phyloP scores from a whole-genome alignment of 2,797 vertebrate species.

The Capromys pilorides region DNA sequence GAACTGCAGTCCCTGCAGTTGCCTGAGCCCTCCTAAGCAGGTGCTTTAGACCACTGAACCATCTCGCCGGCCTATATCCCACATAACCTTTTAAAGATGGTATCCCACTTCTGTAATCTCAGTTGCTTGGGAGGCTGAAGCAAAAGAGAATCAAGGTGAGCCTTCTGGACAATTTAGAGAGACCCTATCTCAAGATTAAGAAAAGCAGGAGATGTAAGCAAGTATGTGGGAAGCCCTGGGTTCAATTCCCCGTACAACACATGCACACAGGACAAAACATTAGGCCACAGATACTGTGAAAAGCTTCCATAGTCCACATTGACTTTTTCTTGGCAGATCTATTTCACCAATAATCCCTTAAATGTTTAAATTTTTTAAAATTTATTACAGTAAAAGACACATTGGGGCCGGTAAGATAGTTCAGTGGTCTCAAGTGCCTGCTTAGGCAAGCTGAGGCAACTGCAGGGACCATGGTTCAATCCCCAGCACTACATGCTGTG shows the following conservation, averaged over 20 bases:
- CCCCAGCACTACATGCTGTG: too few species aligned
- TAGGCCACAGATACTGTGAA: neutral
- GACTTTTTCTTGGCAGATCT: conserved; percentile 23
- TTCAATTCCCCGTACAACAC: neutral
- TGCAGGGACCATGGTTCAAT: too few species aligned
- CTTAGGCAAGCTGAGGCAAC: too few species aligned
- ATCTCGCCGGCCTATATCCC: too few species aligned
- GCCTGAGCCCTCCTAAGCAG: too few species aligned
- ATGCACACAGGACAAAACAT: neutral
- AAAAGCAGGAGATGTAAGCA: neutral
- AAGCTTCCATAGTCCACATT: neutral
- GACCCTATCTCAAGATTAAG: neutral
- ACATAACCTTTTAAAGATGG: neutral
- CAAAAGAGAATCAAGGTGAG: neutral
- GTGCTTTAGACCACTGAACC: too few species aligned
- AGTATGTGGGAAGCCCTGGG: neutral
- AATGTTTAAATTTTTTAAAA: neutral
- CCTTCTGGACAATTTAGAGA: neutral
- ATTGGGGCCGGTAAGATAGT: too few species aligned
- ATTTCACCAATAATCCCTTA: conserved; percentile 24
- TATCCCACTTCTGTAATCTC: neutral
- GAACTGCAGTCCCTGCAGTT: too few species aligned
- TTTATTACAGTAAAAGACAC: too few species aligned
- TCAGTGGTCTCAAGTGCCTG: too few species aligned
- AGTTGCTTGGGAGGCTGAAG: too few species aligned